Base-by-base conservation (phyloP, 2,113 vertebrate species). In the Acrocephalus kingi region DNA sequence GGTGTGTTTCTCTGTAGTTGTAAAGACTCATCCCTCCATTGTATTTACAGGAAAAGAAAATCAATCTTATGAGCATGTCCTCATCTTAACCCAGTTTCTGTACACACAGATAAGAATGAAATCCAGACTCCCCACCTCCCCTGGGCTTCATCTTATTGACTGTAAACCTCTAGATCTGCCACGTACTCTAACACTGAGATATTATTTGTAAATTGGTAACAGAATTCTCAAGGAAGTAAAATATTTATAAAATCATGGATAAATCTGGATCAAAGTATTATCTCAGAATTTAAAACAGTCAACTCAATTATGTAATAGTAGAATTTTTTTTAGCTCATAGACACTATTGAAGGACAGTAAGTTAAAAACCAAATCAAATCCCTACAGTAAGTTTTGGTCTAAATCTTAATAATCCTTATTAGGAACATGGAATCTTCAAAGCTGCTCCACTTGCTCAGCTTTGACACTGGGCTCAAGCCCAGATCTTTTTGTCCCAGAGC, bases 21-120 rank as follows among this genome's bases (percentile, higher is more conserved):
- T 84, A 78, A 76, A 88, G 85, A 64, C 90, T 96, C 95, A 96
- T 96, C 94, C 61, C 88, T 83, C 45, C 64, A 96, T 96, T 96
- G 93, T 96, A 90, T 61, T 90, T 73, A 92, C 92, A 95, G 96
- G 95, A 97, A 97, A 96, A 94, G 92, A 96, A 96, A 94, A 96
- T 95, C 83, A 91, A 93, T 96, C 92, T 96, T 90, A 35, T 10
- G 43, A 92, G 67, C 35, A 1, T 94, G 76, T 93, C 85, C 93
- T 93, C 55, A 41, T 94, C 67, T 71, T 83, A 91, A 93, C 51
- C 51, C 72, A 84, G 83, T 61, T 77, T 45, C 92, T 92, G 87
- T 56, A 45, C 33, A 90, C 45, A 63, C 15, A 93, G 94, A 97
- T 96, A 97, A 97, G 82, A 91, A 86, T 23, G 51, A 96, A 94